phyloP scores from a whole-genome alignment of 2,888 invertebrate species.

The Portevinia maculata region DNA sequence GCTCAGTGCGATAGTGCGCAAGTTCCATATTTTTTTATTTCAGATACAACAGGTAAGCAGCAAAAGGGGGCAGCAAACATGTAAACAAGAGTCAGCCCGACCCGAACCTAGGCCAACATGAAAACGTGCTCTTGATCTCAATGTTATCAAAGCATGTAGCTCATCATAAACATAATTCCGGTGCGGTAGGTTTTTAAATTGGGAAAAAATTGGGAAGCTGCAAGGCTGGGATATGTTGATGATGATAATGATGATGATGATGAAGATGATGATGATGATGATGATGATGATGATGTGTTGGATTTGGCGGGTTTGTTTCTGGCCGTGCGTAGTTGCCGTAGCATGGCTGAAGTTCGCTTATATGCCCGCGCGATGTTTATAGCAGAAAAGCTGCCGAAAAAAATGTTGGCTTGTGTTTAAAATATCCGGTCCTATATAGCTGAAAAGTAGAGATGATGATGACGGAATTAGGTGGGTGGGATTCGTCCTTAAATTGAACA shows the following conservation, averaged over 20 bases:
- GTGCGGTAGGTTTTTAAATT: slow-evolving; percentile 51
- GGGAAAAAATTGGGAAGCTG: slow-evolving; percentile 15
- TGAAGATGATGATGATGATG: slow-evolving; percentile 32
- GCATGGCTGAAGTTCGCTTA: slow-evolving; percentile 36
- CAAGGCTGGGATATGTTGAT: slow-evolving; percentile 5
- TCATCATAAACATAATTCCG: slow-evolving; percentile 65
- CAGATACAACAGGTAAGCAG: slow-evolving; percentile 65
- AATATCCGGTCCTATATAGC: neutral
- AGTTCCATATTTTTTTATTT: slow-evolving; percentile 33
- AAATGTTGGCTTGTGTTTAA: slow-evolving; percentile 18
- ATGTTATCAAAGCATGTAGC: slow-evolving; percentile 72
- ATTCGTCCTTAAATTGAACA: neutral
- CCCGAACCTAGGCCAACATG: slow-evolving; percentile 74
- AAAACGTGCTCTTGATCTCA: slow-evolving; percentile 74
- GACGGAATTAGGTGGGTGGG: neutral
- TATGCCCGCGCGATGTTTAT: slow-evolving; percentile 48
- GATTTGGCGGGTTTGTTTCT: neutral
- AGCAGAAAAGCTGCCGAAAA: slow-evolving; percentile 40
- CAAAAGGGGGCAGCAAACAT: slow-evolving; percentile 36
- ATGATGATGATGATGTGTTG: slow-evolving; percentile 29
- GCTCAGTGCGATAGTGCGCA: slow-evolving; percentile 46
- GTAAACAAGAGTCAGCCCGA: slow-evolving; percentile 71
- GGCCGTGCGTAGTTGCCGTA: neutral
- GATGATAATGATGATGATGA: slow-evolving; percentile 22
- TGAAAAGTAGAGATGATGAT: neutral